Base-by-base conservation (phyloP, 2,113 vertebrate genomes). In the Chaetorhynchus papuensis region DNA sequence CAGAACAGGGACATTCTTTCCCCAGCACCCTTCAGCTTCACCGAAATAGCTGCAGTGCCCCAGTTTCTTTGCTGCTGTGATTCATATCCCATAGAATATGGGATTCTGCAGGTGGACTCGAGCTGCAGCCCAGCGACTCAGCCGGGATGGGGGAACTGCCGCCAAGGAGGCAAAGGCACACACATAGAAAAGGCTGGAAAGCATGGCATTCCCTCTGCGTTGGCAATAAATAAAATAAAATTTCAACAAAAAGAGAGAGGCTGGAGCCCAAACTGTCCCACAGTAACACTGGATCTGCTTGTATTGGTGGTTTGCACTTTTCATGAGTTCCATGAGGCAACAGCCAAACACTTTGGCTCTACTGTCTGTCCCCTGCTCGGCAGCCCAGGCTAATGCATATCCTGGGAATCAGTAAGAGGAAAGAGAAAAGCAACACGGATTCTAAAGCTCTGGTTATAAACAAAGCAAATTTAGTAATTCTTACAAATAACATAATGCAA, bases 1-100 rank as follows among this genome's bases (percentile, higher is more conserved):
- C 31, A 59, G 80, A 95, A 87, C 86, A 75, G 69, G 89, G 76
- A 86, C 72, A 11, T 70, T 89, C 13, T 72, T 92, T 88, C 68
- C 60, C 80, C n/a, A 71, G 88, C 86, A 97, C 81, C 90, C 92
- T 87, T 78, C 89, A 81, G 52, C 83, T 70, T 20, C 53, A 54
- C 89, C 2, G 8, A 63, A 95, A 96, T 92, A 96, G 95, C 96
- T 95, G 94, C 96, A 97, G 89, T 96, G 95, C 80, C 94, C 95
- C 94, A 96, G 92, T 96, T 97, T 95, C 95, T 37, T 15, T 31
- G 64, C 94, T 52, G 79, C 83, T 90, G 9, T 92, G 91, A 95
- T 93, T 89, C 95, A 90, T 19, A 83, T 42, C 86, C 90, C 88
- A 50, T 33, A 59, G 84, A 90, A 83, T 8, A 42, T 20, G 79